Conservation (phyloP, 2,888 invertebrate genomes). For the Stomorhina lunata region DNA sequence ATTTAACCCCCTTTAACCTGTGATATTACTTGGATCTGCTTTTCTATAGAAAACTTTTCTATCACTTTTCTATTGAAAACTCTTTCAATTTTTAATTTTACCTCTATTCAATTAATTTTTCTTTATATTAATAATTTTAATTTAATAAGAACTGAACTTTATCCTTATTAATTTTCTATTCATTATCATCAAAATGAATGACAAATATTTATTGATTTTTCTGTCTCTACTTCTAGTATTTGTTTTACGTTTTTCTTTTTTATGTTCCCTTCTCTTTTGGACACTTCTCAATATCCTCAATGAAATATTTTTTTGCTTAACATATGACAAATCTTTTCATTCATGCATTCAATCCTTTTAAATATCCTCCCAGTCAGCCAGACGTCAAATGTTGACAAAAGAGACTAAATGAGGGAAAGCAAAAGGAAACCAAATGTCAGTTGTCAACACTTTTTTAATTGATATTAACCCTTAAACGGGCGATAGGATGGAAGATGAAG, state of each 20-base stretch:
- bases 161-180: not conserved
- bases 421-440: not conserved
- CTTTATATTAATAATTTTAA: too few relatives aligned
- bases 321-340: constrained; percentile 51
- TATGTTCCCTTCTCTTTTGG: not conserved
- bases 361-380: constrained; percentile 22
- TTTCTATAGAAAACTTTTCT: too few relatives aligned
- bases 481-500: not conserved
- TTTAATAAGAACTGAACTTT: not conserved
- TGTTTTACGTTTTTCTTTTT: not conserved
- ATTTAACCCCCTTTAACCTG: too few relatives aligned
- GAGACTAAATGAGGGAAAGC: not conserved
- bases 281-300: not conserved
- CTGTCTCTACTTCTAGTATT: constrained; percentile 33
- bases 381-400: constrained; percentile 34
- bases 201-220: constrained; percentile 48
- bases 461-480: constrained; percentile 9
- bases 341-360: constrained; percentile 49
- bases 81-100: too few relatives aligned
- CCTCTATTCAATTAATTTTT: too few relatives aligned
- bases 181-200: constrained; percentile 6
- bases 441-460: constrained; percentile 36
- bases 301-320: not conserved
- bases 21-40: too few relatives aligned
- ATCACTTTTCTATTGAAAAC: too few relatives aligned